These are phyloP conservation scores for Adineta ricciae DNA, from an alignment of 2,888 invertebrate genomes.

Conservation along the genomic window DNA sequence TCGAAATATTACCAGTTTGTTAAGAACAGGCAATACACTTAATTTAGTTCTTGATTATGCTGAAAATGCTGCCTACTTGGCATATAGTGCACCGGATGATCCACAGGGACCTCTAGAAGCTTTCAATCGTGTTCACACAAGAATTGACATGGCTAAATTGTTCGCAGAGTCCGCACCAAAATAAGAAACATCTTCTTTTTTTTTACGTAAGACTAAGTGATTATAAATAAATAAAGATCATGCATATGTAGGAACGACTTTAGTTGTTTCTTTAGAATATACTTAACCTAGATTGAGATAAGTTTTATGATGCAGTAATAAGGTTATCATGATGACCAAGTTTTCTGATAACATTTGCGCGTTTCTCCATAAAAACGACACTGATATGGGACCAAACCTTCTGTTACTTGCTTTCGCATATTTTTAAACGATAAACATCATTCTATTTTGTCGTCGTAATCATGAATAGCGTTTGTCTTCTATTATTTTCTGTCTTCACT, in stretches of 20 bases:
- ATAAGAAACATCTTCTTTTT: background rate
- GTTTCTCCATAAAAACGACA: background rate
- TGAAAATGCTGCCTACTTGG: background rate
- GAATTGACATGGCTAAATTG: background rate
- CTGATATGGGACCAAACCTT: background rate
- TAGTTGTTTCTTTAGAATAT: no score
- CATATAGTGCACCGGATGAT: background rate
- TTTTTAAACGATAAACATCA: background rate
- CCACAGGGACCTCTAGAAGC: slow-evolving; percentile 13
- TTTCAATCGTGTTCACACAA: background rate
- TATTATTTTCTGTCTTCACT: background rate
- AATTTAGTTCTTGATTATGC: slow-evolving; percentile 2
- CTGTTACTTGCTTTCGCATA: background rate
- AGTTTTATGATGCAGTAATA: no score
- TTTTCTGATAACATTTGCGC: background rate
- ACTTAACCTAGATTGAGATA: no score
- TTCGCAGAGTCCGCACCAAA: background rate
- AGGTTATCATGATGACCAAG: no score
- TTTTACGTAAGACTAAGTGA: no score
- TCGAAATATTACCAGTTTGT: background rate
- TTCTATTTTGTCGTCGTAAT: background rate
- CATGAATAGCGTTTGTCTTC: background rate
- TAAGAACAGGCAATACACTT: background rate
- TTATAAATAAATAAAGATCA: no score
- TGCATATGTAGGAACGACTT: no score